phyloP scores from a whole-genome alignment of 2,797 vertebrate genomes.

The Tenualosa thibaudeaui region DNA sequence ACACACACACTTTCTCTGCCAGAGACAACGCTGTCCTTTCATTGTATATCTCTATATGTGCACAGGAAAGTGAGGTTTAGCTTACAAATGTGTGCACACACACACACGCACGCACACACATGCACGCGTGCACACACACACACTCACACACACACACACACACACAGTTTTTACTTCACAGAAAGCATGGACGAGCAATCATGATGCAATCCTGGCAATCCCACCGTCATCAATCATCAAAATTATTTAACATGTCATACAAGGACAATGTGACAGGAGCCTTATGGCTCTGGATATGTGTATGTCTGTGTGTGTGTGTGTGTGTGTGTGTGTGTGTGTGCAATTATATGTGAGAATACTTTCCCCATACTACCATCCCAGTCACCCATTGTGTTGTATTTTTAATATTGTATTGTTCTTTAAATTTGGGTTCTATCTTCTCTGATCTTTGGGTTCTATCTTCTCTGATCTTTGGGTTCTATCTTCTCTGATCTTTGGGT shows the following conservation, averaged over 20 bases:
- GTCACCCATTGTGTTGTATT: too few species aligned
- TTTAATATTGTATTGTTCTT: too few species aligned
- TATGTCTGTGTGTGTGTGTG: background rate
- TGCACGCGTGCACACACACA: background rate
- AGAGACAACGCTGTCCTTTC: background rate
- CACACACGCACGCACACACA: background rate
- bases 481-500: too few species aligned
- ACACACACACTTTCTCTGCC: too few species aligned
- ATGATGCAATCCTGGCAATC: background rate
- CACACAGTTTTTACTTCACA: background rate
- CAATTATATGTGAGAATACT: too few species aligned
- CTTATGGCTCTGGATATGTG: background rate
- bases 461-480: too few species aligned
- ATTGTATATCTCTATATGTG: background rate
- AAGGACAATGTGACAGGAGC: background rate
- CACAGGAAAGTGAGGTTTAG: background rate
- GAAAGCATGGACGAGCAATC: background rate
- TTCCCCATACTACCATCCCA: too few species aligned
- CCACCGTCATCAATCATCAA: background rate
- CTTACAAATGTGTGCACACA: background rate
- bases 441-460: too few species aligned
- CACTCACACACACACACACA: background rate
- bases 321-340: background rate
- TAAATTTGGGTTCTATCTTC: too few species aligned
- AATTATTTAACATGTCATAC: background rate